A percentile compares a stretch with the other conserved stretches of the same genome.
Conservation (phyloP, 2,113 vertebrate genomes). For the Rattus rattus region DNA sequence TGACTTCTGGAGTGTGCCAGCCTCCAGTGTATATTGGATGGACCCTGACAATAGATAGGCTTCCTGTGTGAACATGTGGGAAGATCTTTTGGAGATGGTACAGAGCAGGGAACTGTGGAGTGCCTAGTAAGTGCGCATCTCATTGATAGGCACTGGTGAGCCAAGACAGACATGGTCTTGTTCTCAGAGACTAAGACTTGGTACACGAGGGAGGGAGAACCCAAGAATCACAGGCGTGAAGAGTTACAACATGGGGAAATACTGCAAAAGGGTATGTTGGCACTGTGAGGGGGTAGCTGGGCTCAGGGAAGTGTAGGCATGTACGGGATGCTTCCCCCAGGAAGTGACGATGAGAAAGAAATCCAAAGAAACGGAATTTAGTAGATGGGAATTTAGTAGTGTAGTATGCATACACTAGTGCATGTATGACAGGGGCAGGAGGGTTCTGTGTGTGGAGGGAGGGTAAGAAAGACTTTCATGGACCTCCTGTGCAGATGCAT, state of each 20-base stretch:
- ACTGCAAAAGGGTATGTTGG: not conserved
- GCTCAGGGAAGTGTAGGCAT: not conserved
- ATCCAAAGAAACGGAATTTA: not conserved
- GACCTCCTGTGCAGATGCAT: not conserved
- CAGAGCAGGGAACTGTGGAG: not conserved
- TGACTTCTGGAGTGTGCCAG: too few species aligned
- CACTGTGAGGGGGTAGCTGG: too few species aligned
- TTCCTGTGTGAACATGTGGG: not conserved
- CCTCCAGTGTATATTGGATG: not conserved
- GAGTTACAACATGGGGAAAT: not conserved
- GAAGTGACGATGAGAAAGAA: not conserved
- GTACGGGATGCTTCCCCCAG: not conserved
- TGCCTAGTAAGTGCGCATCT: too few species aligned
- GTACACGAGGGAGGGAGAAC: not conserved
- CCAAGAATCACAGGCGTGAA: not conserved
- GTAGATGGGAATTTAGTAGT: not conserved
- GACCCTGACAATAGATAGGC: too few species aligned
- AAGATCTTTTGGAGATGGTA: not conserved
- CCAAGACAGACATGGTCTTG: not conserved
- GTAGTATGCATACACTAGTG: not conserved
- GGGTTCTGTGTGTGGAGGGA: not conserved
- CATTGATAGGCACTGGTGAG: not conserved
- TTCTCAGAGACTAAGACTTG: not conserved
- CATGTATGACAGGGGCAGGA: not conserved
- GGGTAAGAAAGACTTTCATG: not conserved